These are phyloP conservation scores for Riparia riparia DNA, from an alignment of 2,113 vertebrate genomes.

Conservation along the genomic window DNA sequence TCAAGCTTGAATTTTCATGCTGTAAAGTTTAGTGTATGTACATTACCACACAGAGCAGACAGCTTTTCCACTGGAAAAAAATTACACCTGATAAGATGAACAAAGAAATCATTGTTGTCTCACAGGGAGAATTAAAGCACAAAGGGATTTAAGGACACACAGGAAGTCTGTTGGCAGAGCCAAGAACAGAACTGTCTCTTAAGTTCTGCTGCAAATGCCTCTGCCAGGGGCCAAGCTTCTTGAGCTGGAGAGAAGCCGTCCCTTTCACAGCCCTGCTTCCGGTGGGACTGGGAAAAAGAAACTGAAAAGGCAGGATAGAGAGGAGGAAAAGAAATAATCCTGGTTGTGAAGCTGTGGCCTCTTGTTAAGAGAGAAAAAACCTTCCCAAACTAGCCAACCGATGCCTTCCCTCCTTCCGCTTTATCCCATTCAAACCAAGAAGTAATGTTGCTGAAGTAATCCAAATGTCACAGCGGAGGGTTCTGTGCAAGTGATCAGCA, in stretches of 20 bases:
- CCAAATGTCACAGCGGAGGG: conserved; percentile 17
- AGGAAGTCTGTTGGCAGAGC: conserved; percentile 44
- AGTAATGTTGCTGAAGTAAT: conserved; percentile 66
- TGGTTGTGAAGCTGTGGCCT: conserved; percentile 3
- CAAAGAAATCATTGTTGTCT: neutral
- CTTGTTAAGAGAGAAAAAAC: conserved; percentile 47
- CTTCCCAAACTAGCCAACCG: conserved; percentile 43
- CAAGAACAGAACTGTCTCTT: conserved; percentile 4
- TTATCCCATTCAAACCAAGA: neutral
- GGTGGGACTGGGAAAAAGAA: conserved; percentile 36
- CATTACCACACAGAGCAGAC: neutral
- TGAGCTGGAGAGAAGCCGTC: conserved; percentile 24
- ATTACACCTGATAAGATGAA: conserved; percentile 11
- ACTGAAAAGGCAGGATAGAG: conserved; percentile 45
- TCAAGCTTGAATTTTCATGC: neutral
- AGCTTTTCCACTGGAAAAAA: neutral
- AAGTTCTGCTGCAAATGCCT: conserved; percentile 5
- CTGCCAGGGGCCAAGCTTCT: conserved; percentile 13
- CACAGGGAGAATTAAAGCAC: neutral
- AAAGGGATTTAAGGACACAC: conserved; percentile 1
- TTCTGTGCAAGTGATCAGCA: conserved; percentile 31
- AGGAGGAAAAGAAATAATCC: conserved; percentile 49
- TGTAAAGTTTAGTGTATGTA: neutral
- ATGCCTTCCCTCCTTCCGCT: neutral
- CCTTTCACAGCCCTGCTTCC: conserved; percentile 51